Base-by-base conservation (phyloP, 2,113 vertebrate species). In the Prionailurus bengalensis region DNA sequence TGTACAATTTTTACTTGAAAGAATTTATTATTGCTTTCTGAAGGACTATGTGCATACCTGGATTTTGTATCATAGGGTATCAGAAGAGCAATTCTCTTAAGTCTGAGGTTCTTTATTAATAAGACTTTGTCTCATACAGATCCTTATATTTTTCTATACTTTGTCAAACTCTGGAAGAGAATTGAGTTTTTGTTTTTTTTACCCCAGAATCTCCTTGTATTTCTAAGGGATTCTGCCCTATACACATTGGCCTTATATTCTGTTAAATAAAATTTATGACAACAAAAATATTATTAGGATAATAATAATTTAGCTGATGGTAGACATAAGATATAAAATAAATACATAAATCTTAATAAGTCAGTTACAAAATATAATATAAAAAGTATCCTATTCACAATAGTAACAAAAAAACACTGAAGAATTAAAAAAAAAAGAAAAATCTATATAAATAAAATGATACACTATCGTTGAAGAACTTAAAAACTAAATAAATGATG, bases 281-380 rank as follows among this genome's bases (percentile, higher is more conserved):
- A 73, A 94, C 23, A 87, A 91, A 83, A 86, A 85, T 53, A 89
- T 36, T 63, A 39, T 48, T 39, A 45, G 63, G 55, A 80, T 93
- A 66, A 63, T 33, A 68, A 95, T n/a, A 78, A 71, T 86, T 92
- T 45, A 76, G 39, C 76, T 81, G 25, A 79, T 65, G 39, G 78
- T 48, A 65, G 82, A 89, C 15, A 84, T 8, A 87, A 42, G 48
- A 58, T 36, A 94, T 25, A 45, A 55, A 66, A 78, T 42, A 53
- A 94, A 78, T 51, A 89, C 15, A 66, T 19, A 92, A 51, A 36
- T 66, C 31, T 33, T 89, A 29, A 5, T 84, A 94, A 79, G 74
- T 80, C 36, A 42, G 42, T 27, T 92, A 83, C 33, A 94, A 96
- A 88, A 96, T 83, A 87, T 33, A 87, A 85, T 73, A 53, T 66